Evolutionary conservation across 2,113 vertebrate genomes (phyloP), one percentile per base, ranked within the genome.

Genomic region (Coreoperca whiteheadi): DNA sequence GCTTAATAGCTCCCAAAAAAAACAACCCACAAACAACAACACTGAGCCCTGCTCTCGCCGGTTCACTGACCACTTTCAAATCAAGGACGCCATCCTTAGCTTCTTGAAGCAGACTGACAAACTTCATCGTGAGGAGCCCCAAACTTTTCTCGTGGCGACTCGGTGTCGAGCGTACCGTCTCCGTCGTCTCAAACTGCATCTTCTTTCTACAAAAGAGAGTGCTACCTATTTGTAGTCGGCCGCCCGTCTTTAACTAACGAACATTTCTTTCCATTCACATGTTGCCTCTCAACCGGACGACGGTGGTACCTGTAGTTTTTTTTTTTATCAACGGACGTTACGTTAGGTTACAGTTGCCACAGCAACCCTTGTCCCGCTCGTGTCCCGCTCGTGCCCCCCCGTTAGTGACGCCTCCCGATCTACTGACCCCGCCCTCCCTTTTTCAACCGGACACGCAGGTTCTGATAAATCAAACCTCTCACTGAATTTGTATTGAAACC

Each of bases 91-190:
- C 94, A 74, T 97, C 94, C 83, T 94, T 91, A 8, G 94, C 94
- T 69, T 95, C 94, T 72, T 94, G 94, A 1, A 96, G 93, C 60
- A 96, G 82, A 23, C 91, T 85, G 67, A 96, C 96, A 69, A 96
- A 96, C 93, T 95, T 95, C 80, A 95, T 94, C 1, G 96, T 95
- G 76, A 96, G 96, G 57, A 94, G 94, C 74, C 94, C 95, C 94
- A 96, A 94, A 95, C 95, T 96, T 96, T 96, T 97, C 91, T 97
- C 95, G 65, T 95, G 96, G 60, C 96, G 95, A 85, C 96, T 94
- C 72, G 93, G 91, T 16, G 93, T 90, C 46, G 93, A 89, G 75
- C 86, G 86, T 15, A 72, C 90, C 6, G 92, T 78, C 82, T 93
- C 94, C 91, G 93, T 93, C 32, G 73, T 83, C 66, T 87, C 89